Evolutionary conservation across 2,888 invertebrate genomes (phyloP).

Genomic region (Aleiodes alternator): DNA sequence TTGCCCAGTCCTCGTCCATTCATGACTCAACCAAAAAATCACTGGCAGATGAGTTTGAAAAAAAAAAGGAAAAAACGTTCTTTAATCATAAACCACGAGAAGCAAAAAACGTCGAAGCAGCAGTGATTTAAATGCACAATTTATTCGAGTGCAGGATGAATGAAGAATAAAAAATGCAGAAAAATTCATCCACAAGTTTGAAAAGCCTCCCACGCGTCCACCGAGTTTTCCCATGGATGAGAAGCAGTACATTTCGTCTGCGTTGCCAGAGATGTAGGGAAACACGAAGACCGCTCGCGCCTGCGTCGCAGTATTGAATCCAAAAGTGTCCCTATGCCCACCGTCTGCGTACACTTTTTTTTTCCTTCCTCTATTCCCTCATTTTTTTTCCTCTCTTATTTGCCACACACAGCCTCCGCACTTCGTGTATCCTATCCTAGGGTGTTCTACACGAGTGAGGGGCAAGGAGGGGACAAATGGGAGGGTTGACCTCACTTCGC

Average conservation of each 20-base stretch:
- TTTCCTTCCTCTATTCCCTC: slow-evolving; percentile 41
- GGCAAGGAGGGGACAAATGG: slow-evolving; percentile 1
- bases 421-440: slow-evolving; percentile 29
- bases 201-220: slow-evolving; percentile 4
- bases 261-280: slow-evolving; percentile 34
- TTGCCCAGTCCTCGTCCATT: too few relatives aligned
- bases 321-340: slow-evolving; percentile 51
- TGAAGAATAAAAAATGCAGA: neutral
- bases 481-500: slow-evolving; percentile 21
- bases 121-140: neutral
- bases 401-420: slow-evolving; percentile 36
- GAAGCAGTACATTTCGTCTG: slow-evolving; percentile 17
- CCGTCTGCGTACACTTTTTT: slow-evolving; percentile 30
- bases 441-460: slow-evolving; percentile 1
- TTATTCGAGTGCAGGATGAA: neutral
- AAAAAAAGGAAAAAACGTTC: too few relatives aligned
- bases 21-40: too few relatives aligned
- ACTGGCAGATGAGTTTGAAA: too few relatives aligned
- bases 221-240: neutral
- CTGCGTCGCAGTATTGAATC: slow-evolving; percentile 66
- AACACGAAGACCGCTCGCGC: slow-evolving; percentile 55
- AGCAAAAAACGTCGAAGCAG: too few relatives aligned
- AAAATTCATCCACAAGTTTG: neutral
- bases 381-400: slow-evolving; percentile 42
- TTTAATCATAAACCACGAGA: too few relatives aligned